phyloP scores from a whole-genome alignment of 2,797 vertebrate species.

The Agapornis canus region DNA sequence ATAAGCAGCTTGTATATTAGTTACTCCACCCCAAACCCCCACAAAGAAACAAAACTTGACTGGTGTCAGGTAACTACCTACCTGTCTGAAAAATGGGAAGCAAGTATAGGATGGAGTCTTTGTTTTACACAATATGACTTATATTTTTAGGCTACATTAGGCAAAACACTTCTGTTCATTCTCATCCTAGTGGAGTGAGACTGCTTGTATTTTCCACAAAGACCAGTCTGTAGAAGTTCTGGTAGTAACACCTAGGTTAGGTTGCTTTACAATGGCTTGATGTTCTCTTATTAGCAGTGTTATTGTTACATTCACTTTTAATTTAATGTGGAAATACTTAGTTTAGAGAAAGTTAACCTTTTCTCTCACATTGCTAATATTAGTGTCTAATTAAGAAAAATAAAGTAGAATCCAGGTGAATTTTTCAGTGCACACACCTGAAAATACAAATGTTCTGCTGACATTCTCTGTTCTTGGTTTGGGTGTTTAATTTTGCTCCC shows the following conservation, averaged over 20 bases:
- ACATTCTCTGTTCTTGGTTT: background rate
- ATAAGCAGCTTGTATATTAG: background rate
- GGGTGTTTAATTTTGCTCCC: background rate
- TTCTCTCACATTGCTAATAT: background rate
- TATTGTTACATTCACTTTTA: background rate
- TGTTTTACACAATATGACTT: background rate
- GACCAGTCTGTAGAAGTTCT: background rate
- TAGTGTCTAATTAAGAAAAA: background rate
- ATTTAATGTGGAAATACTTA: background rate
- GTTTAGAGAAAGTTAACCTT: background rate
- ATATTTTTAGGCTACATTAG: background rate
- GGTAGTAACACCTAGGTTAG: background rate
- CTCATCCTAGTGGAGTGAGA: background rate
- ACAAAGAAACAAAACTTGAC: background rate
- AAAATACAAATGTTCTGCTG: background rate
- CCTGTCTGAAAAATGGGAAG: background rate
- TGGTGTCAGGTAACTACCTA: background rate
- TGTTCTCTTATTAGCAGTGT: background rate
- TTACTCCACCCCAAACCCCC: background rate
- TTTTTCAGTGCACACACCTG: background rate
- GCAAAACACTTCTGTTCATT: background rate
- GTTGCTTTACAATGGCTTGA: background rate
- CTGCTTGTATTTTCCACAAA: background rate
- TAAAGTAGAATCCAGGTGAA: background rate
- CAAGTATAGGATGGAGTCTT: background rate